Conservation (phyloP, 2,888 invertebrate genomes). For the Nomada ferruginata region DNA sequence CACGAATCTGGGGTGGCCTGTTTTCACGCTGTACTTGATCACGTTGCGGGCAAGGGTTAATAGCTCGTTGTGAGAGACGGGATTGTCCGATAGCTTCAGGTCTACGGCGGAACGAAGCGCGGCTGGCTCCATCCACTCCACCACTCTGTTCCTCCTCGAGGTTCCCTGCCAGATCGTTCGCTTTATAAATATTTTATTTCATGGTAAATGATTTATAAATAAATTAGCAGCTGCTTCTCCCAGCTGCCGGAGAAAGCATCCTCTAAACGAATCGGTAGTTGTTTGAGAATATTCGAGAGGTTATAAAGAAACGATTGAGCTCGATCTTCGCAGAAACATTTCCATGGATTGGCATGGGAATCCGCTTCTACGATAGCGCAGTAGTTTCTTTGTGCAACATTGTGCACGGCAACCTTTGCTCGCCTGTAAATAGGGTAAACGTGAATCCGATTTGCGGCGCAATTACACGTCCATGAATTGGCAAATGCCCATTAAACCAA, state of each 20-base stretch:
- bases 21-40: conserved; percentile 94
- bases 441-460: conserved; percentile 3
- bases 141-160: conserved; percentile 89
- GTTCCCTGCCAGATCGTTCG: conserved; percentile 85
- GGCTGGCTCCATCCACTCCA: conserved; percentile 92
- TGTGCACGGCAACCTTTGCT: background rate
- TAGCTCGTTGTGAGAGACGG: conserved; percentile 89
- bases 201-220: background rate
- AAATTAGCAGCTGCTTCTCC: no score
- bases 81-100: conserved; percentile 86
- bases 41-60: conserved; percentile 89
- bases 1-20: conserved; percentile 94
- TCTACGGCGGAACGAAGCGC: conserved; percentile 89
- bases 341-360: background rate
- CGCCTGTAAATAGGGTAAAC: background rate
- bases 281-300: background rate
- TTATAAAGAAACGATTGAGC: background rate
- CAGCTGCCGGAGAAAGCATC: no score
- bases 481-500: background rate
- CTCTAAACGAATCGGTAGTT: no score
- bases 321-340: background rate
- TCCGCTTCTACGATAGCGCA: background rate
- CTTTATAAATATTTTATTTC: background rate
- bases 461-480: conserved; percentile 41
- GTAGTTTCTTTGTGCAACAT: background rate